A percentile compares a stretch with the other conserved stretches of the same genome.
Conservation (phyloP, 2,113 vertebrate genomes). For the Thomomys bottae region DNA sequence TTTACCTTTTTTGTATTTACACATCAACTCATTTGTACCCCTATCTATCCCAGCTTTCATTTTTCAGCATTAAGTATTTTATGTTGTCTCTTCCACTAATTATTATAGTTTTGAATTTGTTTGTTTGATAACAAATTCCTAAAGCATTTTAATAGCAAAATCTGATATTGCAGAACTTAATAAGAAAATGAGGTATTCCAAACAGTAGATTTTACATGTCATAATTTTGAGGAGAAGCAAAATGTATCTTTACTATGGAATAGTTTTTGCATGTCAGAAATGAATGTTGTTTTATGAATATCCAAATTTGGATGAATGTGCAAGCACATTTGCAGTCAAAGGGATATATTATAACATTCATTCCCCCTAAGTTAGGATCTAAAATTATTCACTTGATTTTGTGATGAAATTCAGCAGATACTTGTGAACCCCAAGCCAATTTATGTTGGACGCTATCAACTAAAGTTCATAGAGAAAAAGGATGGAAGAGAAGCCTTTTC, state of each 20-base stretch:
- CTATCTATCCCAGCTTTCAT: background rate
- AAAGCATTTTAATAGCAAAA: background rate
- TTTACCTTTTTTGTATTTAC: too few relatives aligned
- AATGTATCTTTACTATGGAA: background rate
- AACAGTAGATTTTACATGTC: background rate
- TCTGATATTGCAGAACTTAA: background rate
- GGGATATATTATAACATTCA: background rate
- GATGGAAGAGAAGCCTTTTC: too few relatives aligned
- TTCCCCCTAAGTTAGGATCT: background rate
- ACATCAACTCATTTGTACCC: too few relatives aligned
- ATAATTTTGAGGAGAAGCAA: background rate
- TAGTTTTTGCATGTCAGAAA: background rate
- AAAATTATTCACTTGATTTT: too few relatives aligned
- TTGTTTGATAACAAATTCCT: background rate
- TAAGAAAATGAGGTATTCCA: background rate
- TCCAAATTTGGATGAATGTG: background rate
- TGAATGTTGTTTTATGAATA: background rate
- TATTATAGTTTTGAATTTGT: background rate
- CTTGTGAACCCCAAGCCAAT: too few relatives aligned
- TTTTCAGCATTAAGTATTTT: background rate
- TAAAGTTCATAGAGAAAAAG: too few relatives aligned
- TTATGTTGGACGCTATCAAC: too few relatives aligned
- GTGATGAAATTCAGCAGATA: too few relatives aligned
- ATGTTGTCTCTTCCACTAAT: background rate
- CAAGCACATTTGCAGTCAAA: background rate